These are phyloP conservation scores for Lypha dubia DNA, from an alignment of 2,888 invertebrate genomes.

Conservation along the genomic window DNA sequence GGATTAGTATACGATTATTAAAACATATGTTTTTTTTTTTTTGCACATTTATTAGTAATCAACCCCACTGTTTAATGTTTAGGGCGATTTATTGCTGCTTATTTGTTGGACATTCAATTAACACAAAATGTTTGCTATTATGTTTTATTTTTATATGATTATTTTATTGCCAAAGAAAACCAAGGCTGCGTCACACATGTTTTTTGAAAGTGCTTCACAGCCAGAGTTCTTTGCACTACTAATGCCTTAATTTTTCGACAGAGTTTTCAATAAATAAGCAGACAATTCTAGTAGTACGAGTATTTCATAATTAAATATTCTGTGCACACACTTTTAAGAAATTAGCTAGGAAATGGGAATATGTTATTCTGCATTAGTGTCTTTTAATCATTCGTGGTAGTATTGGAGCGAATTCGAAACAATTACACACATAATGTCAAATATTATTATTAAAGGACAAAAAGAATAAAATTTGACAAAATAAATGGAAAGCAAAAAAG, in stretches of 20 bases:
- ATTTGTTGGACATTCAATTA: too few relatives aligned
- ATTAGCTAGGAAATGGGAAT: neutral
- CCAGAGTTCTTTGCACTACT: too few relatives aligned
- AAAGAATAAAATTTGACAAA: neutral
- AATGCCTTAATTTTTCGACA: neutral
- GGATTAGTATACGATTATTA: too few relatives aligned
- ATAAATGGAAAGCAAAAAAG: neutral
- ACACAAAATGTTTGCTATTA: neutral
- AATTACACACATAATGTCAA: neutral
- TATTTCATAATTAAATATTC: constrained; percentile 2
- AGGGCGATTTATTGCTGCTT: too few relatives aligned
- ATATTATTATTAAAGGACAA: neutral
- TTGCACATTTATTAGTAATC: too few relatives aligned
- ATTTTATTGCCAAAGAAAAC: neutral
- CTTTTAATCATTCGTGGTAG: neutral
- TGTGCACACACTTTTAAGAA: too few relatives aligned
- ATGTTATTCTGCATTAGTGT: neutral
- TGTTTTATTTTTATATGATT: neutral
- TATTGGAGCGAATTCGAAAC: neutral
- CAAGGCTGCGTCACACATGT: neutral
- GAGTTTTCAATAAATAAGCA: neutral
- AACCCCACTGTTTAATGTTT: too few relatives aligned
- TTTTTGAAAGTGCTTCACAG: neutral
- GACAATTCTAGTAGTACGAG: neutral
- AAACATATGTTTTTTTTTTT: too few relatives aligned